Percentiles rank a stretch among this genome's conserved stretches.
Evolutionary conservation across 2,797 vertebrate genomes (phyloP).

Genomic region (Argyrosomus regius): DNA sequence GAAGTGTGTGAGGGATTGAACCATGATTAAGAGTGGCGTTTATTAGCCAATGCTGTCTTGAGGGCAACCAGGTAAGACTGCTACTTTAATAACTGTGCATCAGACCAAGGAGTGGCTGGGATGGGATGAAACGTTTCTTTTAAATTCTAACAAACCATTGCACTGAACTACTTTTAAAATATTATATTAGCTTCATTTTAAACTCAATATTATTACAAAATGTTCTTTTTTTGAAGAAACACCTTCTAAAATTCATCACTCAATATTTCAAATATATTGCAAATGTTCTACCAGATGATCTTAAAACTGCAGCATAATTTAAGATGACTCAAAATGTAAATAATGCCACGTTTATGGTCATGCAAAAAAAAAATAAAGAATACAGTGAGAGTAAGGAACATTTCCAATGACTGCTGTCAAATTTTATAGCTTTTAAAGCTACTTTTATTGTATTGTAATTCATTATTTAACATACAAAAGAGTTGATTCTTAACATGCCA

Average conservation of each 20-base stretch:
- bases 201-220: background rate
- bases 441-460: background rate
- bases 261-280: background rate
- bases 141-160: background rate
- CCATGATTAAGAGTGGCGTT: slow-evolving; percentile 56
- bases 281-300: background rate
- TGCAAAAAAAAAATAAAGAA: background rate
- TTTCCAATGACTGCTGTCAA: background rate
- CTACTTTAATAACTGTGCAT: slow-evolving; percentile 9
- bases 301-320: background rate
- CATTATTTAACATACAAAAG: background rate
- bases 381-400: no score
- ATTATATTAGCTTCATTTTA: no score
- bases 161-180: background rate
- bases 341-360: background rate
- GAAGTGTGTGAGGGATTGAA: slow-evolving; percentile 38
- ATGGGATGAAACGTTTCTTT: background rate
- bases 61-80: slow-evolving; percentile 43
- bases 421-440: background rate
- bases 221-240: background rate
- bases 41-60: slow-evolving; percentile 42
- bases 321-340: background rate
- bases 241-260: background rate
- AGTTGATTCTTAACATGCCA: background rate
- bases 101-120: background rate